Evolutionary conservation across 2,888 invertebrate species (phyloP), one percentile per base, ranked within the genome.

Genomic region (Aphidoletes aphidimyza): DNA sequence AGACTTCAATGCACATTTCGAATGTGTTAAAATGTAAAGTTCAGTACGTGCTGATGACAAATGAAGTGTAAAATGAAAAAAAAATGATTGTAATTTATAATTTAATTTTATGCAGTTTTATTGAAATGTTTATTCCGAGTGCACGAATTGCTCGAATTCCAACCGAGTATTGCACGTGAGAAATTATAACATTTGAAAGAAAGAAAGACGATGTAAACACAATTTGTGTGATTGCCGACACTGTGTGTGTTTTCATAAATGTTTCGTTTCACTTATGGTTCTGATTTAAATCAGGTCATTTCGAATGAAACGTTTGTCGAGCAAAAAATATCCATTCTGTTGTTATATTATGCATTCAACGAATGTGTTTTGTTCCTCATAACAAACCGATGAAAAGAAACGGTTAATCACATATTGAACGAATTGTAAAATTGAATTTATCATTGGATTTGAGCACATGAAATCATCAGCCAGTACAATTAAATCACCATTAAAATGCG

Each of bases 51-150:
- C 81, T 37, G 81, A 8, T 37, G 37, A 81, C 37, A 81, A 81
- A 81, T 81, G 81, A 81, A 81, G 81, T 81, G 81, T 81, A n/a
- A n/a, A n/a, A n/a, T n/a, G 37, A 81, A 81, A 14, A 59, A 81
- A 37, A 36, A 36, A 22, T 81, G 81, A 30, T 37, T 37, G 37
- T 81, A n/a, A 36, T 34, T 34, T 30, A 81, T 81, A 1, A 81
- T 37, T 81, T 81, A 81, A n/a, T n/a, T 81, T 81, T 37, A 81
- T 81, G 37, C 3, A 37, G 5, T 54, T 37, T 81, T n/a, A 5
- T 37, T 22, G 2, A 3, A 22, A 54, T 78, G 5, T 19, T 78
- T 78, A 6, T 19, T 81, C n/a, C 9, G 0, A 34, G 36, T 19
- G 19, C 37, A 81, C 81, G 36, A 36, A 36, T 8, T 81, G 11